These are phyloP conservation scores for Oscheius onirici DNA, from an alignment of 2,888 invertebrate genomes.

Conservation along the genomic window DNA sequence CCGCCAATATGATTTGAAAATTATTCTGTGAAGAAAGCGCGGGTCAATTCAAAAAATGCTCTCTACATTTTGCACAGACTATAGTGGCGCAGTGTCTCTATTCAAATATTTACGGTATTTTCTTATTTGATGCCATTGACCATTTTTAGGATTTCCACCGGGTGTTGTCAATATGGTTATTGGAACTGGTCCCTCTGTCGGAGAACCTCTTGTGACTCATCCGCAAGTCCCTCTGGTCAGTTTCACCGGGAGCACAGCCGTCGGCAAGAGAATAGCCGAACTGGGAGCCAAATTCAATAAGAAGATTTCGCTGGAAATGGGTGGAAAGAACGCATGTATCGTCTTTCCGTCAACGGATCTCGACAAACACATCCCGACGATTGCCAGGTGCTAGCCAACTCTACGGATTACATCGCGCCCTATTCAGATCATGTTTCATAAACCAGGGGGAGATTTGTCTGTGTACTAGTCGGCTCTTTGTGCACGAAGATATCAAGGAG, in stretches of 20 bases:
- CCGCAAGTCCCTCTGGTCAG: conserved; percentile 75
- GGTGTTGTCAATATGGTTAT: conserved; percentile 77
- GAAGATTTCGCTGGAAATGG: conserved; percentile 77
- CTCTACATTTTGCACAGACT: no score
- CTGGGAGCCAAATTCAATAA: conserved; percentile 73
- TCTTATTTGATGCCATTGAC: no score
- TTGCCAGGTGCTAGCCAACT: conserved; percentile 61
- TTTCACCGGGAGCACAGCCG: conserved; percentile 75
- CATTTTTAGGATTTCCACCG: conserved; percentile 73
- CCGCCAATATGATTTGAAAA: no score
- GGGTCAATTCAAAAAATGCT: no score
- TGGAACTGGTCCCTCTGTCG: conserved; percentile 75
- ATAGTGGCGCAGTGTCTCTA: no score
- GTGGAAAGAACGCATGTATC: conserved; percentile 77
- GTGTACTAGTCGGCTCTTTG: conserved; percentile 76
- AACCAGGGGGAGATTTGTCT: conserved; percentile 77
- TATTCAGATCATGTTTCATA: conserved; percentile 74
- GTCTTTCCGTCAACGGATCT: conserved; percentile 75
- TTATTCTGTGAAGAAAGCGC: no score
- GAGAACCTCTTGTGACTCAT: conserved; percentile 75
- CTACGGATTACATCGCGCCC: background rate
- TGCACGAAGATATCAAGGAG: conserved; percentile 74
- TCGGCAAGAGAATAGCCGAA: conserved; percentile 63
- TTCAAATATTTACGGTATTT: no score
- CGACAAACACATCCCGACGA: conserved; percentile 73